Evolutionary conservation across 2,113 vertebrate genomes (phyloP), one percentile per base, ranked within the genome.

Genomic region (Atlantisia rogersi): DNA sequence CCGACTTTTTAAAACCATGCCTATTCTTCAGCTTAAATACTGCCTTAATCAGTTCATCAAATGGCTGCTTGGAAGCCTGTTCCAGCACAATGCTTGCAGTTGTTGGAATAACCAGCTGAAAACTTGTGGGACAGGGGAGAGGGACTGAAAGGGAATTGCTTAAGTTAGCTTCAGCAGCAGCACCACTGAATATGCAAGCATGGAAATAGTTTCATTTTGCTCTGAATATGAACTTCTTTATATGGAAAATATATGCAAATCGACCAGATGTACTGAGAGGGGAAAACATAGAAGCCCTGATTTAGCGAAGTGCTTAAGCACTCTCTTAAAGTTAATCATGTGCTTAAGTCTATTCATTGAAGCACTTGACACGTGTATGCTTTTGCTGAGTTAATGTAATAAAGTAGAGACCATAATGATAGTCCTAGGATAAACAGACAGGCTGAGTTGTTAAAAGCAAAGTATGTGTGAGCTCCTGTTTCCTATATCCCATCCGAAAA

Each of bases 361-460:
- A 95, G 67, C 74, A 91, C 95, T 96, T 90, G 89, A 91, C 89
- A 92, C 96, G 87, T 96, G 95, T 92, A 63, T 86, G 94, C 96
- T 96, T 97, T 82, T 97, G 96, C 96, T 95, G 94, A 97, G 94
- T 95, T 96, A 97, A 96, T 96, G 95, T 90, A 92, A 97, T 97
- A 97, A 97, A 95, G 89, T 87, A 82, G 74, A 91, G 85, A 95
- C 89, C 91, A 75, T 96, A 95, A 95, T 95, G 93, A 96, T 55
- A 92, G 95, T 94, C 84, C 82, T 87, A 96, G 95, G 95, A 97
- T 95, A 97, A 97, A 97, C 96, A 97, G 86, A 84, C 86, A 55
- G 91, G 74, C 91, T 92, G 86, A 95, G 77, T 2, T 76, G 77
- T 46, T 87, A 60, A 88, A 94, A 90, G 21, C 21, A 24, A 83